Percentiles rank a stretch among this genome's conserved stretches.
These are phyloP conservation scores for Cariama cristata DNA, from an alignment of 2,113 vertebrate species.

Conservation along the genomic window DNA sequence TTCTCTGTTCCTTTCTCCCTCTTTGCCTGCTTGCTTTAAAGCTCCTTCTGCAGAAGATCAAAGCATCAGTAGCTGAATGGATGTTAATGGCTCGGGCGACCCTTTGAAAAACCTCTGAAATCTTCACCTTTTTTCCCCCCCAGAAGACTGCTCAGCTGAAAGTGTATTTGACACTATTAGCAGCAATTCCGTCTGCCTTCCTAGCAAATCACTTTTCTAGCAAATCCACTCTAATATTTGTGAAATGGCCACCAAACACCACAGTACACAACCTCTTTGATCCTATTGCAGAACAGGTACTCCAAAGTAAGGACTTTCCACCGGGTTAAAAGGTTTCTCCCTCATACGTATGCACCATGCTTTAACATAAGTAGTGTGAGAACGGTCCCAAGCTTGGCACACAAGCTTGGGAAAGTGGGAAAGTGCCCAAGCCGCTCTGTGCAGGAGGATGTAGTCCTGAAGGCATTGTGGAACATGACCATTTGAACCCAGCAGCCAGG, in stretches of 20 bases:
- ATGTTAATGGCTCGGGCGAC: conserved; percentile 76
- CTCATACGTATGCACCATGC: background rate
- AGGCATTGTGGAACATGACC: background rate
- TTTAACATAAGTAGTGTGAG: background rate
- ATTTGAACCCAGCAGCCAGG: background rate
- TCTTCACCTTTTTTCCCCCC: background rate
- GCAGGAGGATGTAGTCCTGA: background rate
- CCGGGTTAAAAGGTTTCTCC: conserved; percentile 30
- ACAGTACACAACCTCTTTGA: conserved; percentile 46
- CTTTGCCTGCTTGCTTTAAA: background rate
- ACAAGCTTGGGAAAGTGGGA: conserved; percentile 4
- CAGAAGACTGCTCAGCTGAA: conserved; percentile 54
- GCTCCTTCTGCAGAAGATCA: conserved; percentile 77
- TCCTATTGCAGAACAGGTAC: background rate
- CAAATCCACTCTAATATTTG: conserved; percentile 50
- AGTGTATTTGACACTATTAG: conserved; percentile 71
- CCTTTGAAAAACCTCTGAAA: conserved; percentile 56
- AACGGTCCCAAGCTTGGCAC: background rate
- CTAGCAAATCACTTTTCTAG: background rate
- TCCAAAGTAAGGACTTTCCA: background rate
- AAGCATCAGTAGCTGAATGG: conserved; percentile 75
- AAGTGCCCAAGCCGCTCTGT: background rate
- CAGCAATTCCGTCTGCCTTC: conserved; percentile 61
- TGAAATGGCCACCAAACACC: conserved; percentile 25
- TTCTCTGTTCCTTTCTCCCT: conserved; percentile 22